Evolutionary conservation across 2,888 invertebrate genomes (phyloP), one percentile per base, ranked within the genome.

Genomic region (Gymnosoma rotundatum): DNA sequence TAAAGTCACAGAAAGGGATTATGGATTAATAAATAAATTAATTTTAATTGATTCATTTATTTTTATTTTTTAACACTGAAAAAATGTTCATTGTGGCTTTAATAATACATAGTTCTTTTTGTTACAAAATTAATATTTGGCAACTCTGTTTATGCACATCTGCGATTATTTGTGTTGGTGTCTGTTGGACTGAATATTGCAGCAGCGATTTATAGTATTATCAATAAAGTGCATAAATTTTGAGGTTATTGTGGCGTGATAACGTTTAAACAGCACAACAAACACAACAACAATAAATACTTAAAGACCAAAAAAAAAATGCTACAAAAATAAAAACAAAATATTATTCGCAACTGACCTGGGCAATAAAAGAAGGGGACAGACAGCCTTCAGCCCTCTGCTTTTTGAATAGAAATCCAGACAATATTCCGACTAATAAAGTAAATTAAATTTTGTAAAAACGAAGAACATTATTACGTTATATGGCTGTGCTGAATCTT

Each of bases 161-260:
- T 60, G 74, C 45, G 32, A 3, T 45, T 64, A 48, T 18, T 60
- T 60, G 12, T 76, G 54, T 60, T 76, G 76, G 38, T 76, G 50
- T 32, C 45, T 74, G 54, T 73, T 66, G 78, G 60, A 61, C 58
- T 75, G 21, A 75, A 83, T 79, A 75, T 80, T 80, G 64, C 74
- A 61, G 72, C 83, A 72, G 76, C 79, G 75, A 83, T 83, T 83
- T 80, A 91, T 91, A 91, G 90, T 90, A 90, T 91, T 90, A 90
- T 90, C 91, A 91, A 91, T 91, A 91, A 91, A 91, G 89, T 91
- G 91, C 91, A 91, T 91, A 91, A 90, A 91, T 91, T 91, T 90
- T 91, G 91, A 89, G 91, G 91, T 90, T 90, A 90, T 89, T 91
- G 91, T 89, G 91, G 91, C 90, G 89, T 90, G 91, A 91, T 83